Evolutionary conservation across 2,113 vertebrate species (phyloP).

Genomic region (Chelonoidis abingdonii): DNA sequence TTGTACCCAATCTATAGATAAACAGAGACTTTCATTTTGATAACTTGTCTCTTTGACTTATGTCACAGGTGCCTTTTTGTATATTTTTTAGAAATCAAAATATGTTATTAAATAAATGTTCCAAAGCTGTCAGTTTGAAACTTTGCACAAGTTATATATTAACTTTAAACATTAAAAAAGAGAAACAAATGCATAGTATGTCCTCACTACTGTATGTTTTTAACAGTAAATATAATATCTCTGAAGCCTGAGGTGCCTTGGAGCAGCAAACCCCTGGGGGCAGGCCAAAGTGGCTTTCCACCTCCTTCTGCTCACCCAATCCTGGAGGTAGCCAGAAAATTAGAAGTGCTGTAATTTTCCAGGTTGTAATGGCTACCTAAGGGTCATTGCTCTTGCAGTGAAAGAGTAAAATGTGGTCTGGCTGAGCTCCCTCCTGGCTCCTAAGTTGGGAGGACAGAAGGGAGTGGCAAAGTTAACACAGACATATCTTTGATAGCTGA

Average conservation of each 20-base stretch:
- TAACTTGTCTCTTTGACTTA: neutral
- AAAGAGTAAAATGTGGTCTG: neutral
- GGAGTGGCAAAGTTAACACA: neutral
- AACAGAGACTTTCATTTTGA: neutral
- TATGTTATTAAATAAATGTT: neutral
- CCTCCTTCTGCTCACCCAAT: neutral
- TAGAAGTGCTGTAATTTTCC: neutral
- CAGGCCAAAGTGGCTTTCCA: neutral
- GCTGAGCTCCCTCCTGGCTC: neutral
- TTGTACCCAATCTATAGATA: neutral
- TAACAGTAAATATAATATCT: neutral
- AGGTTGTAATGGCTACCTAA: neutral
- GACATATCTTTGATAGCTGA: neutral
- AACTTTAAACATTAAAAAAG: neutral
- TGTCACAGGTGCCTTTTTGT: rapidly evolving
- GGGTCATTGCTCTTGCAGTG: neutral
- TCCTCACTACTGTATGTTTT: neutral
- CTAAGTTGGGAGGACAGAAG: neutral
- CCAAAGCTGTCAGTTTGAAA: neutral
- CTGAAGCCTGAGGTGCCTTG: neutral
- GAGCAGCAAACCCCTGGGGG: rapidly evolving
- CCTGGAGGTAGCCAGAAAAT: neutral
- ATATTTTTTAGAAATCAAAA: neutral
- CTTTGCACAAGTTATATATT: neutral
- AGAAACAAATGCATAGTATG: rapidly evolving